Evolutionary conservation across 2,888 invertebrate species (phyloP).

Genomic region (Diabrotica balteata): DNA sequence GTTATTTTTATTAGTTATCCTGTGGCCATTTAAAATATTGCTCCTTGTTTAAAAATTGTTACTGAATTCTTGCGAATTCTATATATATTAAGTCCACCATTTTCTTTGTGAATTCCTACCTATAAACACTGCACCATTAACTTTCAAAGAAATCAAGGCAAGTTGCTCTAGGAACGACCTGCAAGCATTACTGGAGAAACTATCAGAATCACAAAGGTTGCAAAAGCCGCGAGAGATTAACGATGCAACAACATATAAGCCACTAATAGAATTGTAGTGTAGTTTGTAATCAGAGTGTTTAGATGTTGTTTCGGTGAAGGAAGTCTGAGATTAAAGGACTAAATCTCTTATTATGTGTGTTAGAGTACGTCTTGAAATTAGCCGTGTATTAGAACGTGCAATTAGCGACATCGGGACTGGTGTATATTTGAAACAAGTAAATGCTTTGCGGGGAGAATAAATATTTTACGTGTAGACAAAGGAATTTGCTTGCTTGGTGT

Average conservation of each 20-base stretch:
- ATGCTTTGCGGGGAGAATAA: neutral
- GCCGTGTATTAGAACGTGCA: neutral
- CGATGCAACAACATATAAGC: conserved; percentile 29
- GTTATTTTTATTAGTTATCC: too few species aligned
- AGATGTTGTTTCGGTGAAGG: conserved; percentile 27
- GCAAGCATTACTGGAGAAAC: neutral
- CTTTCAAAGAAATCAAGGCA: too few species aligned
- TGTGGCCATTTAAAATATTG: too few species aligned
- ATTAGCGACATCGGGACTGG: conserved; percentile 1
- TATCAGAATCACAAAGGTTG: conserved; percentile 22
- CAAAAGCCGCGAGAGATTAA: conserved; percentile 23
- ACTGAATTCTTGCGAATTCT: too few species aligned
- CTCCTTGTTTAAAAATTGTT: too few species aligned
- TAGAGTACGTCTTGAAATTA: conserved; percentile 13
- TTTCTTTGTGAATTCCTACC: too few species aligned
- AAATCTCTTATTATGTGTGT: neutral
- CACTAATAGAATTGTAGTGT: conserved; percentile 35
- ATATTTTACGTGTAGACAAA: too few species aligned
- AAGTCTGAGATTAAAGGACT: conserved; percentile 30
- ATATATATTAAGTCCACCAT: too few species aligned
- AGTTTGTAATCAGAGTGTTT: conserved; percentile 26
- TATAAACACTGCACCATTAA: too few species aligned
- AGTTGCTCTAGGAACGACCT: too few species aligned
- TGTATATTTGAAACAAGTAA: conserved; percentile 1
- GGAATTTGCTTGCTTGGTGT: neutral